Conservation (phyloP, 2,797 vertebrate genomes). For the Tauraco hartlaubi region DNA sequence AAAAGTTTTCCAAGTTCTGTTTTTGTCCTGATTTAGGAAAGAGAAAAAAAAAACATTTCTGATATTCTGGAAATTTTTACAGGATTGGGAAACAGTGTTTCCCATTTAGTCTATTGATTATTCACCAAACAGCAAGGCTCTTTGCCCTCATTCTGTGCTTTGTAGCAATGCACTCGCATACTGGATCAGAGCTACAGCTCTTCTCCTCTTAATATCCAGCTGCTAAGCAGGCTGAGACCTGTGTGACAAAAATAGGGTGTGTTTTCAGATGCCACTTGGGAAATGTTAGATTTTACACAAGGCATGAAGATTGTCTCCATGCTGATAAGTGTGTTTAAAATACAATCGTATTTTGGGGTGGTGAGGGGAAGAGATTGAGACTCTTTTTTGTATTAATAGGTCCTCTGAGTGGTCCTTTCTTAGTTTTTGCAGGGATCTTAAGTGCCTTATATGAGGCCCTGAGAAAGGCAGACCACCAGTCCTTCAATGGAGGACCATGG, state of each 20-base stretch:
- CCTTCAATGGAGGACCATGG: not conserved
- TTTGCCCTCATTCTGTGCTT: not conserved
- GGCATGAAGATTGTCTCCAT: not conserved
- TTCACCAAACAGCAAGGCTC: not conserved
- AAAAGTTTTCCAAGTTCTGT: not conserved
- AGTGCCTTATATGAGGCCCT: not conserved
- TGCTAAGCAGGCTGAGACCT: not conserved
- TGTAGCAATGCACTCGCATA: fast-evolving
- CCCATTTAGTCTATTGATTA: not conserved
- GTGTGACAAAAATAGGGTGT: not conserved
- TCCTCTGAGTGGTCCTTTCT: not conserved
- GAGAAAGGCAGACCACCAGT: not conserved
- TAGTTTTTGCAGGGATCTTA: not conserved
- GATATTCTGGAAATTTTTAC: not conserved
- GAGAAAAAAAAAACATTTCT: not conserved
- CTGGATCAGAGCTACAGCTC: not conserved
- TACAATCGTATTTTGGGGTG: not conserved
- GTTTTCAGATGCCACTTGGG: not conserved
- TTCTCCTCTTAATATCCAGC: not conserved
- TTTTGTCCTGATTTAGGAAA: not conserved
- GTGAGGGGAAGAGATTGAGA: not conserved
- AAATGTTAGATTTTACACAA: not conserved
- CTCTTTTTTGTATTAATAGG: not conserved
- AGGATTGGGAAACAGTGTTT: not conserved
- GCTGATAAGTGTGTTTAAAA: not conserved